phyloP scores from a whole-genome alignment of 2,888 invertebrate genomes.

The Polydrusus tereticollis region DNA sequence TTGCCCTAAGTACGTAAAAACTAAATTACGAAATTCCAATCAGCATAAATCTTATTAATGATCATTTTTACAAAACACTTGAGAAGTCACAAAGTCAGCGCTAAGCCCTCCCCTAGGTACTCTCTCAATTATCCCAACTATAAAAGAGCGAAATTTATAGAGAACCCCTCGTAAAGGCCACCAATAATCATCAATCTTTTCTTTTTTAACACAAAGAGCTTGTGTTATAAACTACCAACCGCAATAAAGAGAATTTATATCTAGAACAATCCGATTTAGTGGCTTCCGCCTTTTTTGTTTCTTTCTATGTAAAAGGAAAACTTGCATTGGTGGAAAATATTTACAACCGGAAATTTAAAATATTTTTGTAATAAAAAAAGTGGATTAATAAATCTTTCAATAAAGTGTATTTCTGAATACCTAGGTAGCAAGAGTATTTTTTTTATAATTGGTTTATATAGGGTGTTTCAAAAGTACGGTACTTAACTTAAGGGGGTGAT shows the following conservation, averaged over 20 bases:
- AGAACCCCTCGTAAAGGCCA: conserved; percentile 20
- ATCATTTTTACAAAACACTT: neutral
- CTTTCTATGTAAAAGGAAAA: conserved; percentile 10
- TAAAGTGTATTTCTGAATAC: too few relatives aligned
- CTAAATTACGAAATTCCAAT: neutral
- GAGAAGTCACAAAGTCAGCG: neutral
- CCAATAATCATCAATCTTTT: conserved; percentile 32
- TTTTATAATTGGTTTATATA: too few relatives aligned
- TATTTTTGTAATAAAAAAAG: too few relatives aligned
- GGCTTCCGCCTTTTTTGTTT: conserved; percentile 20
- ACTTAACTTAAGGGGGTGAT: too few relatives aligned
- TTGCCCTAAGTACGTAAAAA: too few relatives aligned
- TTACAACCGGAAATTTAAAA: neutral
- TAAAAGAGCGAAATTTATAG: conserved; percentile 14
- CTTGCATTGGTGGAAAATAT: neutral
- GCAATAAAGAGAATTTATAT: conserved; percentile 42
- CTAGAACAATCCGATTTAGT: conserved; percentile 36
- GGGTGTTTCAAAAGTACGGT: too few relatives aligned
- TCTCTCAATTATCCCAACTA: conserved; percentile 2
- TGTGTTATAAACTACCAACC: conserved; percentile 34
- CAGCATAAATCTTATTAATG: neutral
- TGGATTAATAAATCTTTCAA: too few relatives aligned
- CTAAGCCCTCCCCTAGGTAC: neutral
- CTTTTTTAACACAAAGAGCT: conserved; percentile 25
- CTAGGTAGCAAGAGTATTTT: too few relatives aligned